phyloP scores from a whole-genome alignment of 2,797 vertebrate genomes.

The Arvicola amphibius region DNA sequence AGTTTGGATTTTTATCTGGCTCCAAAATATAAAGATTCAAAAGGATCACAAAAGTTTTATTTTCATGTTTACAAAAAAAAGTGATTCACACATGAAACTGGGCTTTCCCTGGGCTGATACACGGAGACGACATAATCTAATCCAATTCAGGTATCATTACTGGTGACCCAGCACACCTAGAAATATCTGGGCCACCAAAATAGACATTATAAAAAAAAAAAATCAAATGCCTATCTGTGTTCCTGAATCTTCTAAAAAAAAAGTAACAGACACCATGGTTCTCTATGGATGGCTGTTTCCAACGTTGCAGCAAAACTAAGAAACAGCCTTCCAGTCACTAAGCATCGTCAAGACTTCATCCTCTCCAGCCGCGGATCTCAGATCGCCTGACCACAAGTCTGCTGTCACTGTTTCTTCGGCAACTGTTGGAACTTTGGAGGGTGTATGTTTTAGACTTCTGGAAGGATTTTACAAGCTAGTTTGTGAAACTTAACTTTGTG shows the following conservation, averaged over 20 bases:
- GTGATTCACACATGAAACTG: conserved; percentile 82
- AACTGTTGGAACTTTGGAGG: conserved; percentile 81
- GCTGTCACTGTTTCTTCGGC: conserved; percentile 82
- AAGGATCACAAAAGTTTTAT: conserved; percentile 81
- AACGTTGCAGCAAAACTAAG: conserved; percentile 71
- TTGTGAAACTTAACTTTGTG: conserved; percentile 87
- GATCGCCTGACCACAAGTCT: conserved; percentile 80
- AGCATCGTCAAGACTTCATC: conserved; percentile 70
- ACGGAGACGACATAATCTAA: conserved; percentile 83
- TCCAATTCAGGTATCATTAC: conserved; percentile 80
- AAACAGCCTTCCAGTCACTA: conserved; percentile 77
- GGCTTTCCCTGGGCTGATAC: conserved; percentile 79
- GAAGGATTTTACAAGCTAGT: conserved; percentile 87
- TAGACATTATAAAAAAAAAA: conserved; percentile 82
- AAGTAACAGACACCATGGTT: conserved; percentile 80
- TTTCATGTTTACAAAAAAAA: conserved; percentile 89
- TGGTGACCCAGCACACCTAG: conserved; percentile 75
- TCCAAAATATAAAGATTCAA: conserved; percentile 83
- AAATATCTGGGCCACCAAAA: conserved; percentile 60
- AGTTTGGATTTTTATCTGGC: conserved; percentile 82
- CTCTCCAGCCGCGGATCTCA: conserved; percentile 79
- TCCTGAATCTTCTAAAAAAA: conserved; percentile 80
- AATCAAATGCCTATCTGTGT: conserved; percentile 76
- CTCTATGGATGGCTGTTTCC: conserved; percentile 73
- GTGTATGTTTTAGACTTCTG: conserved; percentile 85